Evolutionary conservation across 1,140 invertebrate genomes (phyloP).

Genomic region (Halictus rubicundus): DNA sequence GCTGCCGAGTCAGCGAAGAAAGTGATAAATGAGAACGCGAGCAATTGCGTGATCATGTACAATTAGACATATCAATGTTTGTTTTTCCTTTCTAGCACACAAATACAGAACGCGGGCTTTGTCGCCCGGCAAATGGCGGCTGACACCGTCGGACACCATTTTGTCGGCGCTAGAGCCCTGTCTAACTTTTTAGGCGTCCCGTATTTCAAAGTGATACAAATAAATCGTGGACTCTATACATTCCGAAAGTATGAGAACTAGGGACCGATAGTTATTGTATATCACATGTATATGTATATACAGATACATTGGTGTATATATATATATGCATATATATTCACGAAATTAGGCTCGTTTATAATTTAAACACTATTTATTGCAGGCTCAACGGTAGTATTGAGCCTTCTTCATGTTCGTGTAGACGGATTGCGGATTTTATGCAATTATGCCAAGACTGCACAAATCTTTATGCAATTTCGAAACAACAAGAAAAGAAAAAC

Average conservation of each 20-base stretch:
- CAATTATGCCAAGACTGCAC: no score
- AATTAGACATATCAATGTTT: constrained; percentile 44
- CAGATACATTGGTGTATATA: background rate
- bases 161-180: background rate
- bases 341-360: constrained; percentile 49
- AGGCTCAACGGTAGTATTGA: constrained; percentile 18
- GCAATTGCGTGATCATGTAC: constrained; percentile 27
- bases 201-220: constrained; percentile 7
- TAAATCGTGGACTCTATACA: constrained; percentile 47
- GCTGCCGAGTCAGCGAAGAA: background rate
- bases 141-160: background rate
- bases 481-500: no score
- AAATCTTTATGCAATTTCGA: no score
- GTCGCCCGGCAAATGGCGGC: background rate
- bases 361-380: constrained; percentile 46
- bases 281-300: constrained; percentile 2
- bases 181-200: constrained; percentile 8
- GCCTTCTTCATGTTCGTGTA: constrained; percentile 8
- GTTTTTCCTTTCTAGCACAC: constrained; percentile 1
- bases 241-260: constrained; percentile 54
- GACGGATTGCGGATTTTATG: no score
- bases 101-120: background rate
- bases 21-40: constrained; percentile 27
- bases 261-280: constrained; percentile 39
- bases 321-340: constrained; percentile 11